Base-by-base conservation (phyloP, 2,797 vertebrate genomes). In the Propithecus perrieri region DNA sequence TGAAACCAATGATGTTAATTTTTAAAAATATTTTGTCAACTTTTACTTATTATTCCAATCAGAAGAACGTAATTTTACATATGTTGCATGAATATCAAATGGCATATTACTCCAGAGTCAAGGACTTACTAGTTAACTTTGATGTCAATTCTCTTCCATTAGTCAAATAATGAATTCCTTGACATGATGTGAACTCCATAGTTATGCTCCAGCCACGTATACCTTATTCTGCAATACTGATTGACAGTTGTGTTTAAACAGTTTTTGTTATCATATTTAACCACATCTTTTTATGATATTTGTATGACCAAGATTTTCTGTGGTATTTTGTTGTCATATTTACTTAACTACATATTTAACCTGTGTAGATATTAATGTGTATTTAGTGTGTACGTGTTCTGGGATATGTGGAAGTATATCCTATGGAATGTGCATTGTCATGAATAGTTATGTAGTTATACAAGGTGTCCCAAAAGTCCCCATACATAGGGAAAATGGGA, bases 81-180 rank as follows among this genome's bases (percentile, higher is more conserved):
- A 71, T 7, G 50, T 78, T 33, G 24, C 11, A 8, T 24, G 48
- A 35, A 20, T 35, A 35, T 48, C 18, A 74, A 80, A 48, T 67
- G 48, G 11, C 3, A 38, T 12, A 83, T 15, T 41, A 55, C n/a
- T 86, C 11, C 30, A 59, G 24, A 87, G 28, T 46, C 57, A 72
- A 89, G 11, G 4, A 35, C 20, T 85, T 90, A 20, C n/a, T 14
- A 50, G 15, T 79, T 86, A 48, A 46, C 26, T 84, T 84, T 86
- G 48, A 22, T 67, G 1, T 2, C 46, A 53, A 88, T 11, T 57
- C 0, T 65, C 26, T 85, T 72, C 8, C 10, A 14, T 63, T 72
- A 83, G 28, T 80, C n/a, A 93, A 79, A 71, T 71, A 75, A 53
- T 67, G 41, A 94, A 85, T 94, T 90, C 6, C 33, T 90, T 71